Conservation (phyloP, 2,113 vertebrate species). For the Smithornis capensis region DNA sequence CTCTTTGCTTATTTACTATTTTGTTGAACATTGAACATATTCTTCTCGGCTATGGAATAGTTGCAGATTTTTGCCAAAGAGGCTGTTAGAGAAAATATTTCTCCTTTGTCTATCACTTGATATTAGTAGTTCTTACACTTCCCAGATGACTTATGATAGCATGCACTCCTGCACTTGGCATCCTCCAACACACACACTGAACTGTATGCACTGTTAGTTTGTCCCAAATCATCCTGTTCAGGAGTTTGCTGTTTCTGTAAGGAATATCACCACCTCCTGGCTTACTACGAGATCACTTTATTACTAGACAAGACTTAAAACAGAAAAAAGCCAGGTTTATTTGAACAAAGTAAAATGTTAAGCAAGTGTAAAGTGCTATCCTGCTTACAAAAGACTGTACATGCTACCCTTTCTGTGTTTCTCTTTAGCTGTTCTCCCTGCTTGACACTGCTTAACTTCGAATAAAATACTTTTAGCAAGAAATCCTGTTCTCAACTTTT, state of each 20-base stretch:
- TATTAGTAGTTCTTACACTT: not conserved
- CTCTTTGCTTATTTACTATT: accelerated
- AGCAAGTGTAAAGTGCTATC: not conserved
- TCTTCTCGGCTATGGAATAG: not conserved
- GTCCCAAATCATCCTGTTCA: not conserved
- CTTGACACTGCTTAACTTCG: not conserved
- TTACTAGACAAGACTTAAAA: not conserved
- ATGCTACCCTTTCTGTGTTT: not conserved
- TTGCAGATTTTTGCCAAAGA: not conserved
- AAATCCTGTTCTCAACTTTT: not conserved
- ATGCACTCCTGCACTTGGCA: not conserved
- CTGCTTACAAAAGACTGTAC: not conserved
- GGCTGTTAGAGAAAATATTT: not conserved
- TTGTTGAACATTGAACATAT: not conserved
- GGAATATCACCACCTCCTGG: not conserved
- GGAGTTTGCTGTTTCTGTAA: not conserved
- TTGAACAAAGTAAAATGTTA: not conserved
- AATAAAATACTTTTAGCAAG: not conserved
- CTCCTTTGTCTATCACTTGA: not conserved
- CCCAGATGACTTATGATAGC: not conserved
- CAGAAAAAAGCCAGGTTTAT: not conserved
- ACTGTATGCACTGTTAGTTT: not conserved
- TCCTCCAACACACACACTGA: not conserved
- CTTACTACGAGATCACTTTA: not conserved
- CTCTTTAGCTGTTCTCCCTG: not conserved